Percentiles rank a stretch among this genome's conserved stretches.
Evolutionary conservation across 2,113 vertebrate genomes (phyloP).

Genomic region (Prochilodus magdalenae): DNA sequence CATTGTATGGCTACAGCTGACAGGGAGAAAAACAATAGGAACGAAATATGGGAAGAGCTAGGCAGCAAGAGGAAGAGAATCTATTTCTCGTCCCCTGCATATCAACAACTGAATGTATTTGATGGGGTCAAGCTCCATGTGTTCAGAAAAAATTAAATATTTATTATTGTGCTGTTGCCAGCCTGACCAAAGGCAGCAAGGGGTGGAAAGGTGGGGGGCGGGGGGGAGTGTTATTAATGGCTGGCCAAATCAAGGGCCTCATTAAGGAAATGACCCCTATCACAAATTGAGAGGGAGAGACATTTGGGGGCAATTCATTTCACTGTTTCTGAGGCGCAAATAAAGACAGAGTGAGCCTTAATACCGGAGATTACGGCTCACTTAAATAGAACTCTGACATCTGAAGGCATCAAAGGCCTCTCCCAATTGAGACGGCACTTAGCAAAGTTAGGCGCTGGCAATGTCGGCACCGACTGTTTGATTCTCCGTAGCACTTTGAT

Average conservation of each 20-base stretch:
- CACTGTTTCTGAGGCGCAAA: slow-evolving; percentile 38
- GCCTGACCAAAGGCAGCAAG: slow-evolving; percentile 24
- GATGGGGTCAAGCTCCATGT: slow-evolving; percentile 44
- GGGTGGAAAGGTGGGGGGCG: too few relatives aligned
- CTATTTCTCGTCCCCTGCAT: slow-evolving; percentile 19
- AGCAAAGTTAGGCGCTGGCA: slow-evolving; percentile 39
- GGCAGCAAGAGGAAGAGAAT: neutral
- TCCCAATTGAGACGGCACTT: slow-evolving; percentile 40
- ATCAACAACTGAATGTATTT: slow-evolving; percentile 47
- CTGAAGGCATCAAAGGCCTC: slow-evolving; percentile 52
- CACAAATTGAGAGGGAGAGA: slow-evolving; percentile 46
- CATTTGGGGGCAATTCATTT: slow-evolving; percentile 57
- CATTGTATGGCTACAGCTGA: neutral
- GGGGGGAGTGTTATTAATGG: slow-evolving; percentile 56
- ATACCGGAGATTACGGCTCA: slow-evolving; percentile 58
- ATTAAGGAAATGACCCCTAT: slow-evolving; percentile 60
- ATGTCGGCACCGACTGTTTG: slow-evolving; percentile 18
- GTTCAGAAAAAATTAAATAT: slow-evolving; percentile 53
- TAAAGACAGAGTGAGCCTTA: slow-evolving; percentile 53
- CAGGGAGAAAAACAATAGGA: neutral
- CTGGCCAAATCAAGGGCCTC: slow-evolving; percentile 49
- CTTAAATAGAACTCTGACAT: slow-evolving; percentile 52
- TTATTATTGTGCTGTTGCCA: slow-evolving; percentile 47
- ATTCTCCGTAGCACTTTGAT: slow-evolving; percentile 42
- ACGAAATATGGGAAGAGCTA: neutral